Evolutionary conservation across 2,113 vertebrate genomes (phyloP).

Genomic region (Dolichallabes microphthalmus): DNA sequence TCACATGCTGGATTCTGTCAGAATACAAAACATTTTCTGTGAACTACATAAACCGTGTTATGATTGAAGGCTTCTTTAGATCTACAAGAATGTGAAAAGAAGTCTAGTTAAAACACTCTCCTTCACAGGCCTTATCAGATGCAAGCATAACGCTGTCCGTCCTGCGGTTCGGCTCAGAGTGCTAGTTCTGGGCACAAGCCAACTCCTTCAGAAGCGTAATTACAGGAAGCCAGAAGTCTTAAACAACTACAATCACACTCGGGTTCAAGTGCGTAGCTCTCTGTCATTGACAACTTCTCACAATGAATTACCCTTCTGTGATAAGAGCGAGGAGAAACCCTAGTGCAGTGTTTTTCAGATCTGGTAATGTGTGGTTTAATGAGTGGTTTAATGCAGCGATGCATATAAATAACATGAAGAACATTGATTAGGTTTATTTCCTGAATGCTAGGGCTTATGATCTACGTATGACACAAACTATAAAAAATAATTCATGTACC

Average conservation of each 20-base stretch:
- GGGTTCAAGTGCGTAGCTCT: not conserved
- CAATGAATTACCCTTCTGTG: not conserved
- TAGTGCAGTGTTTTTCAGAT: not conserved
- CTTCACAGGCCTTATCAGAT: not conserved
- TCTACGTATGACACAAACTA: not conserved
- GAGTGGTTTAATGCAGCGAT: not conserved
- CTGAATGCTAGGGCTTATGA: not conserved
- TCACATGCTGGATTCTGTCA: not conserved
- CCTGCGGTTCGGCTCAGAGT: not conserved
- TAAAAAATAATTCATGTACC: not conserved
- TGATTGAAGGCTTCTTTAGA: not conserved
- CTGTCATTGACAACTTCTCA: slow-evolving; percentile 1
- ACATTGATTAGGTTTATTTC: not conserved
- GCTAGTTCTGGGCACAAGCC: slow-evolving; percentile 1
- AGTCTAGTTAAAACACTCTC: not conserved
- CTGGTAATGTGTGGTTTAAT: not conserved
- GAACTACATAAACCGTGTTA: not conserved
- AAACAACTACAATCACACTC: slow-evolving; percentile 6
- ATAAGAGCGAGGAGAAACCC: not conserved
- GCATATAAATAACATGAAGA: not conserved
- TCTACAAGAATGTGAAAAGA: not conserved
- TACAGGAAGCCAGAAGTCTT: slow-evolving; percentile 15
- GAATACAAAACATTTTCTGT: not conserved
- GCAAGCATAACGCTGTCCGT: not conserved
- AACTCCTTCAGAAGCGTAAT: slow-evolving; percentile 6